These are phyloP conservation scores for Perognathus longimembris DNA, from an alignment of 2,113 vertebrate genomes.

Conservation along the genomic window DNA sequence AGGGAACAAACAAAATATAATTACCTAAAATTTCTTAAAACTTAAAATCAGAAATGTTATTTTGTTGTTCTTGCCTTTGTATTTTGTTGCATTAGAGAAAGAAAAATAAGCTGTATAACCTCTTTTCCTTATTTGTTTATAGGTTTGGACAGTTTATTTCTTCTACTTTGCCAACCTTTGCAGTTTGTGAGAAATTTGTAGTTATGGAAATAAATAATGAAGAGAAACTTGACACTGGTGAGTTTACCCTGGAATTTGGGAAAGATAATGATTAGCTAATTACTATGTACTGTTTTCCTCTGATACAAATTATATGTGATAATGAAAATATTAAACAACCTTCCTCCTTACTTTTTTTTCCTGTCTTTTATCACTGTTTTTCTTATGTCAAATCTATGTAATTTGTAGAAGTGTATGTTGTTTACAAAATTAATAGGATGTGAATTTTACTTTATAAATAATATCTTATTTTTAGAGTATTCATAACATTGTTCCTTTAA, in stretches of 20 bases:
- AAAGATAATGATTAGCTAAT: neutral
- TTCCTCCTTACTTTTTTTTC: neutral
- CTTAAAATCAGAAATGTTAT: neutral
- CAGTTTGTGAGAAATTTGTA: slow-evolving; percentile 99
- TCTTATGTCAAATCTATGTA: neutral
- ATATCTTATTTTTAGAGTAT: slow-evolving; percentile 7
- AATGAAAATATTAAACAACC: neutral
- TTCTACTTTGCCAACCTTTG: slow-evolving; percentile 97
- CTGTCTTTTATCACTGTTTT: neutral
- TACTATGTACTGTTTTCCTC: neutral
- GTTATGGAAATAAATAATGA: slow-evolving; percentile 97
- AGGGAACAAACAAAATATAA: neutral
- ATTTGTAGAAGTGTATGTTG: slow-evolving; percentile 8
- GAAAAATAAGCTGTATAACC: slow-evolving; percentile 35
- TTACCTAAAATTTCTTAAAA: neutral
- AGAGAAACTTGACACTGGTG: slow-evolving; percentile 95
- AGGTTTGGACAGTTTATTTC: slow-evolving; percentile 98
- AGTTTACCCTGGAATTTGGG: slow-evolving; percentile 68
- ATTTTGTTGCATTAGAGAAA: neutral
- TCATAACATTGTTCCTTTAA: slow-evolving; percentile 13
- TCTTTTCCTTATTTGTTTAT: slow-evolving; percentile 71
- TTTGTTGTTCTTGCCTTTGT: slow-evolving; percentile 35
- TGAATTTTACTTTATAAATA: slow-evolving; percentile 36
- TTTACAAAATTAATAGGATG: neutral
- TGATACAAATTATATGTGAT: neutral